These are phyloP conservation scores for Ctenopoma multispine DNA, from an alignment of 2,797 vertebrate species.

Conservation along the genomic window DNA sequence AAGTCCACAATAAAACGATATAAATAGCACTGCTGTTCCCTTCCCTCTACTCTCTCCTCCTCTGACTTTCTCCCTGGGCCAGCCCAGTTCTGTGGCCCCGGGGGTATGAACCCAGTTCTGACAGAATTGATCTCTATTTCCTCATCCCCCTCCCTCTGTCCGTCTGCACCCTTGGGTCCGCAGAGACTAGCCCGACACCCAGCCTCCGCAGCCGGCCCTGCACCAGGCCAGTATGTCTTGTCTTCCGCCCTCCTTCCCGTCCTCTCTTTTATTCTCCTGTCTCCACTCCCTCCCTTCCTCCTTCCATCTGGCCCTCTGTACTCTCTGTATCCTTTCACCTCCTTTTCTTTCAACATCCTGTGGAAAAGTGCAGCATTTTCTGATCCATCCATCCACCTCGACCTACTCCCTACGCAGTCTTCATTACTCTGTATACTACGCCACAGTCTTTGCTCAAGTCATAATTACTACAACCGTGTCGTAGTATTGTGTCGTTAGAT, in stretches of 20 bases:
- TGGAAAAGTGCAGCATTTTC: no score
- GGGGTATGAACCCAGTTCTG: conserved; percentile 83
- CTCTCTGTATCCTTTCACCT: conserved; percentile 40
- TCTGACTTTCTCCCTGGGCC: conserved; percentile 65
- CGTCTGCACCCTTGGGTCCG: conserved; percentile 63
- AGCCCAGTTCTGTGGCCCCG: conserved; percentile 77
- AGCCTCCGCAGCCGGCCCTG: conserved; percentile 52
- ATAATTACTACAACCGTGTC: no score
- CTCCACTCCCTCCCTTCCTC: conserved; percentile 2
- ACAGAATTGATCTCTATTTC: conserved; percentile 77
- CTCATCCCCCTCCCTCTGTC: conserved; percentile 55
- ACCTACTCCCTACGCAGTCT: no score
- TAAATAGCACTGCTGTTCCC: conserved; percentile 65
- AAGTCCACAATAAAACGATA: conserved; percentile 68
- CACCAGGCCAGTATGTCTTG: conserved; percentile 58
- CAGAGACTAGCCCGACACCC: conserved; percentile 60
- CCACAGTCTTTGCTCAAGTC: no score
- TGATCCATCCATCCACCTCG: no score
- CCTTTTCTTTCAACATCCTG: no score
- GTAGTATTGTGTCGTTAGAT: no score
- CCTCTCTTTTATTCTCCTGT: conserved; percentile 44
- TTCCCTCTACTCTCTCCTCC: neutral
- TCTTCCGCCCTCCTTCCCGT: conserved; percentile 55
- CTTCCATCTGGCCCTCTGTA: conserved; percentile 54
- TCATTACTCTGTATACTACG: no score